Percentiles rank a stretch among this genome's conserved stretches.
phyloP scores from a whole-genome alignment of 2,888 invertebrate species.

The Keiferia lycopersicella region DNA sequence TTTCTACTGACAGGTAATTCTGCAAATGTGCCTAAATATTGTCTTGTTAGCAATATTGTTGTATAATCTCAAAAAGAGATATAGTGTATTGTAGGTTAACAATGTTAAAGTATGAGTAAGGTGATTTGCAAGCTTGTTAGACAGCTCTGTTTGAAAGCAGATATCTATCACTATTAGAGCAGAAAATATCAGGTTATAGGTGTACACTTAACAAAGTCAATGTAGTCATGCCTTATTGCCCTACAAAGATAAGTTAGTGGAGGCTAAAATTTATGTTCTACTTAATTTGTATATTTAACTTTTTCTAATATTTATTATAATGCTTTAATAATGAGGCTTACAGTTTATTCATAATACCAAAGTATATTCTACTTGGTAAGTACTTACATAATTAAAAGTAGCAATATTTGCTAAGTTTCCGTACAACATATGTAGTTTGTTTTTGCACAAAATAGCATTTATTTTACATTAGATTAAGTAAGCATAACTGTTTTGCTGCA shows the following conservation, averaged over 20 bases:
- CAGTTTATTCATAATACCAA: conserved; percentile 5
- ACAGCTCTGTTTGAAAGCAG: conserved; percentile 21
- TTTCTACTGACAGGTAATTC: conserved; percentile 57
- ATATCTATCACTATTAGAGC: conserved; percentile 23
- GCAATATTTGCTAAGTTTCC: not conserved
- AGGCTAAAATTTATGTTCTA: conserved; percentile 14
- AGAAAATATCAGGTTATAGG: conserved; percentile 22
- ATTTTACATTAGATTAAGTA: not conserved
- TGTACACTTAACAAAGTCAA: conserved; percentile 8
- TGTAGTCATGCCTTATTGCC: conserved; percentile 6
- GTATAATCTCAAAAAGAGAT: conserved; percentile 4
- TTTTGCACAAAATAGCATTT: conserved; percentile 13
- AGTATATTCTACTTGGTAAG: not conserved
- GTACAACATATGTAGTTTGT: not conserved
- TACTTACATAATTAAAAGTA: not conserved
- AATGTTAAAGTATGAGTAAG: not conserved
- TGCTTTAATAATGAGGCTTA: not conserved
- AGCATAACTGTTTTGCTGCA: not conserved
- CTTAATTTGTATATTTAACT: not conserved
- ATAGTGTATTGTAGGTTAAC: conserved; percentile 17
- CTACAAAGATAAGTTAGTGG: conserved; percentile 19
- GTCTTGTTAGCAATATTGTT: conserved; percentile 58
- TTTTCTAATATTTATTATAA: not conserved
- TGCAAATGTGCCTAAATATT: conserved; percentile 76
- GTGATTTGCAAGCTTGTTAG: conserved; percentile 9